Percentiles rank a stretch among this genome's conserved stretches.
These are phyloP conservation scores for Urosaurus nigricauda DNA, from an alignment of 2,797 vertebrate genomes.

Conservation along the genomic window DNA sequence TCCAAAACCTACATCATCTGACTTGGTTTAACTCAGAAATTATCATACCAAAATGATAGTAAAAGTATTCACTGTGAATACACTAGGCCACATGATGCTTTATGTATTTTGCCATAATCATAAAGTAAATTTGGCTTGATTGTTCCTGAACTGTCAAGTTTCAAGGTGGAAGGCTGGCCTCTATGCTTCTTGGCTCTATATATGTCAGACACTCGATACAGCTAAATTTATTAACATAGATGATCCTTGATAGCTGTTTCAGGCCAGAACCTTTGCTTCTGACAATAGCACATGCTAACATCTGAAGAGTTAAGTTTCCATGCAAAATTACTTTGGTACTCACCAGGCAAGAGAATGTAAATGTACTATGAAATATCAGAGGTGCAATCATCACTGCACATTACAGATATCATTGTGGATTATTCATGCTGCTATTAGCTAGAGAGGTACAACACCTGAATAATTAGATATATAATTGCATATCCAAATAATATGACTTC, in stretches of 20 bases:
- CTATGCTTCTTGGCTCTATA: not conserved
- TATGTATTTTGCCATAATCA: not conserved
- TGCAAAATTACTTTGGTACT: slow-evolving; percentile 26
- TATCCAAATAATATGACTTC: slow-evolving; percentile 39
- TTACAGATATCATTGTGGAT: slow-evolving; percentile 41
- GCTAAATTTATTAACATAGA: not conserved
- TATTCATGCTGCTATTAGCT: slow-evolving; percentile 50
- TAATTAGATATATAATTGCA: slow-evolving; percentile 51
- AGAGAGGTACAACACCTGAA: slow-evolving; percentile 44
- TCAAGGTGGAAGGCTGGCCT: not conserved
- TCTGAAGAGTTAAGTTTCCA: slow-evolving; percentile 17
- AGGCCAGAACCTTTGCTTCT: not conserved
- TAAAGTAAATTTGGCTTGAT: not conserved
- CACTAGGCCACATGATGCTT: not conserved
- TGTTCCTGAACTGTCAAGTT: not conserved
- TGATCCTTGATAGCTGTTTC: not conserved
- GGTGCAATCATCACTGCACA: slow-evolving; percentile 29
- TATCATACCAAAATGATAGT: not conserved
- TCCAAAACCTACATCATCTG: not conserved
- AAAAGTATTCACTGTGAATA: not conserved
- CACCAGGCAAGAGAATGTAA: slow-evolving; percentile 26
- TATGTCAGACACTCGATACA: not conserved
- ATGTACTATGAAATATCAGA: slow-evolving; percentile 35
- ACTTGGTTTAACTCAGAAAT: not conserved
- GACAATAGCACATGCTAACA: not conserved